Evolutionary conservation across 1,140 invertebrate species (phyloP), one percentile per base, ranked within the genome.

Genomic region (Holcopasites calliopsidis): DNA sequence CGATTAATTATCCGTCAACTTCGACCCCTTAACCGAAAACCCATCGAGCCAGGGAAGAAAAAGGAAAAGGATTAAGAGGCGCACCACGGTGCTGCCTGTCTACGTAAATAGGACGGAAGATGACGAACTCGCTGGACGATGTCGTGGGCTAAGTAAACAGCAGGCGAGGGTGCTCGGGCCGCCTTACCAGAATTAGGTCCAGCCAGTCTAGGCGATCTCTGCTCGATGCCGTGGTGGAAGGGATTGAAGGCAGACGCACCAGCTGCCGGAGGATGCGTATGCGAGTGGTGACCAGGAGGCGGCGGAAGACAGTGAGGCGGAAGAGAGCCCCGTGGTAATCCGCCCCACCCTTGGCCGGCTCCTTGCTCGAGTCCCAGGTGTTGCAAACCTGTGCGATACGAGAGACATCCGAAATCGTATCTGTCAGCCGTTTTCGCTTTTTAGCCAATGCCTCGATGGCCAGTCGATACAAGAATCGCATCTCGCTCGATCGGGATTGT

Each of bases 161-260:
- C n/a, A n/a, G n/a, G n/a, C n/a, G n/a, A n/a, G n/a, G n/a, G 42
- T n/a, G 31, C 60, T 26, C 1, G 23, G 6, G 35, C 16, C 2
- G 68, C n/a, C 66, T 83, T 85, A 92, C 90, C 90, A 54, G 80
- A 79, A 60, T 85, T 78, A 8, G 89, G 75, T 49, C 62, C 86
- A 50, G 90, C 83, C 31, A 91, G 47, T 77, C 89, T 88, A 44
- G 90, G 90, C 40, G 90, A 91, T 84, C 91, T 88, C 68, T 91
- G 89, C 58, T 91, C 91, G 61, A 91, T 89, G 28, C 87, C 86
- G 31, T 91, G 90, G 71, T 92, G 90, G 79, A 92, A 92, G 55
- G 90, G 90, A 74, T 92, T 92, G 80, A 92, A 92, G 61, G 91
- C 90, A 52, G 91, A 92, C 38, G 88, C 87, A 78, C 89, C 89